Percentiles rank a stretch among this genome's conserved stretches.
These are phyloP conservation scores for Pogonomyrmex barbatus DNA, from an alignment of 1,140 invertebrate genomes.

Conservation along the genomic window DNA sequence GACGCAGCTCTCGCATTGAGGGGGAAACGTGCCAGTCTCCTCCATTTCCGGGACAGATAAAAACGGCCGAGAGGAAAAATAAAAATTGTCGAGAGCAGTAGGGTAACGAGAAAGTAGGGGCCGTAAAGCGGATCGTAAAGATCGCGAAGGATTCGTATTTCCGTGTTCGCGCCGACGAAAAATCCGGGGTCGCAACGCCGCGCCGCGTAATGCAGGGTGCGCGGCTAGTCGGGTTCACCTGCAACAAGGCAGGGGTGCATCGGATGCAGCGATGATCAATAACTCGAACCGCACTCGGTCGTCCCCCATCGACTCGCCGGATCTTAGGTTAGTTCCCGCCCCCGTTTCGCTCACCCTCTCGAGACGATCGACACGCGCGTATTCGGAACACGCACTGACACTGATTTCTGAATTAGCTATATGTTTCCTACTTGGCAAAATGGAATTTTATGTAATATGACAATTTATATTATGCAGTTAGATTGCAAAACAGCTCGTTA, in stretches of 20 bases:
- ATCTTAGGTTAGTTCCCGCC: conserved; percentile 69
- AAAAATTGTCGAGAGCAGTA: conserved; percentile 31
- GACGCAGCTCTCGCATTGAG: neutral
- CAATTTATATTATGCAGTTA: neutral
- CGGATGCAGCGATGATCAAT: conserved; percentile 75
- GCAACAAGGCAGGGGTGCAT: conserved; percentile 64
- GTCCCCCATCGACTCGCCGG: conserved; percentile 70
- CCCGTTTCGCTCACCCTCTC: neutral
- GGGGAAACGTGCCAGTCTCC: neutral
- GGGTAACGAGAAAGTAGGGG: conserved; percentile 26
- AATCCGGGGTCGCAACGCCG: conserved; percentile 35
- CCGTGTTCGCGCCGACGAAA: conserved; percentile 11
- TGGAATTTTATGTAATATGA: conserved; percentile 1
- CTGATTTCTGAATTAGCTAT: neutral
- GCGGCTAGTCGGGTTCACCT: conserved; percentile 61
- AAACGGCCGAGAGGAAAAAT: conserved; percentile 34
- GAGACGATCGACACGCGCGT: conserved; percentile 1
- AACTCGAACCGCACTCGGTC: conserved; percentile 73
- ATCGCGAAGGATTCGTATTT: conserved; percentile 11
- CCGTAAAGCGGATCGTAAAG: conserved; percentile 51
- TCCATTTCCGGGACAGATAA: conserved; percentile 29
- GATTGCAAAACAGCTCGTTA: neutral
- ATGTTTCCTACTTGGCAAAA: neutral
- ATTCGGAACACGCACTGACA: neutral
- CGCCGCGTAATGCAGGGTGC: conserved; percentile 14